Conservation (phyloP, 2,888 invertebrate genomes). For the Cyaniris semiargus region DNA sequence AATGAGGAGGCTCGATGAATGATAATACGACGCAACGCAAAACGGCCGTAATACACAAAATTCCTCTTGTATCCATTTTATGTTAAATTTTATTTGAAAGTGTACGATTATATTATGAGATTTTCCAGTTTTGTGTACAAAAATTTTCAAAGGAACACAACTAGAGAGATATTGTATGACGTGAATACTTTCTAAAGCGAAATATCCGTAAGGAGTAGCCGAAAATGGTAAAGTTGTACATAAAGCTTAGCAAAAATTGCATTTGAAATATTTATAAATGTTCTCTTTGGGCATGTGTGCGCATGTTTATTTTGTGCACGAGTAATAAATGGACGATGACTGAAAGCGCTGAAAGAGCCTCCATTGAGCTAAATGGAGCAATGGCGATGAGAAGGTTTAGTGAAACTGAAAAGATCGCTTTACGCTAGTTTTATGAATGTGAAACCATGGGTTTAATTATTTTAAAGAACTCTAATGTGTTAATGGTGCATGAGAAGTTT, state of each 20-base stretch:
- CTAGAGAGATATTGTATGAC: not conserved
- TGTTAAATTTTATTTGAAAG: not conserved
- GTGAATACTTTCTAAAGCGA: not conserved
- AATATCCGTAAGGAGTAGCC: not conserved
- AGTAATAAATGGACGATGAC: constrained; percentile 27
- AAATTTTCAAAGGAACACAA: not conserved
- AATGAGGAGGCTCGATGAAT: constrained; percentile 15
- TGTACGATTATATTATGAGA: not conserved
- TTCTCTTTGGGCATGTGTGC: constrained; percentile 18
- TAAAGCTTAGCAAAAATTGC: constrained; percentile 24
- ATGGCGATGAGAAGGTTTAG: constrained; percentile 20
- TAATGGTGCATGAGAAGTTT: not conserved
- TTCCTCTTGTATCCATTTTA: not conserved
- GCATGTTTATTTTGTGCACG: constrained; percentile 22
- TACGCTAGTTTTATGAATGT: constrained; percentile 12
- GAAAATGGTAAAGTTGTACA: constrained; percentile 1
- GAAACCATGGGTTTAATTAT: constrained; percentile 2
- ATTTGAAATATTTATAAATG: constrained; percentile 24
- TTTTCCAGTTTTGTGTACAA: not conserved
- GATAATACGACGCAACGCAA: not conserved
- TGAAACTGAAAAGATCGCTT: constrained; percentile 24
- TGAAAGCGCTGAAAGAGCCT: constrained; percentile 25
- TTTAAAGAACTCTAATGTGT: not conserved
- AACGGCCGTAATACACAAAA: not conserved
- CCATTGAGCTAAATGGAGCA: constrained; percentile 31